phyloP scores from a whole-genome alignment of 2,888 invertebrate genomes.

The Deilephila porcellus region DNA sequence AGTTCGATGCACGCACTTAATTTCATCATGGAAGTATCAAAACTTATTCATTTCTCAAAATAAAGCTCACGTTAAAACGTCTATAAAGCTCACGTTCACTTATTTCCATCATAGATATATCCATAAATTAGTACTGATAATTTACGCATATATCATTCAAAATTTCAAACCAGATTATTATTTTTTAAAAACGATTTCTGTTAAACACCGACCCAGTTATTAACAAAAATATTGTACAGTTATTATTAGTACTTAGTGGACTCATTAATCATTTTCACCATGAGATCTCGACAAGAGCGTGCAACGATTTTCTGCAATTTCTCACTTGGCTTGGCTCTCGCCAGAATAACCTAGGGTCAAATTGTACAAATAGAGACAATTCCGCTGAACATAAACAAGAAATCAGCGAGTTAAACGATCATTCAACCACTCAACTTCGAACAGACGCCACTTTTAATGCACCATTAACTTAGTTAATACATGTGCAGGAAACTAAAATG shows the following conservation, averaged over 20 bases:
- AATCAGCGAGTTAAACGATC: constrained; percentile 25
- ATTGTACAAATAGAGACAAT: constrained; percentile 33
- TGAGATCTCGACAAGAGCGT: constrained; percentile 23
- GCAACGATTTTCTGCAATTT: constrained; percentile 41
- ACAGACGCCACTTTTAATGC: background rate
- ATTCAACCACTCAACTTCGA: constrained; percentile 22
- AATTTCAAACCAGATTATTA: background rate
- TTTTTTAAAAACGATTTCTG: too few species aligned
- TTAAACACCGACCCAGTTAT: constrained; percentile 1
- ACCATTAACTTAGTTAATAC: background rate
- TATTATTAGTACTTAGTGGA: constrained; percentile 4
- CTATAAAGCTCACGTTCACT: background rate
- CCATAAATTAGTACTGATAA: background rate
- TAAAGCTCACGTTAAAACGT: too few species aligned
- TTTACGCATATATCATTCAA: background rate
- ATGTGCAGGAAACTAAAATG: background rate
- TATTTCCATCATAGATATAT: background rate
- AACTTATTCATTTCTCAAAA: too few species aligned
- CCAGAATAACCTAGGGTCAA: constrained; percentile 35
- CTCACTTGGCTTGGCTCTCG: constrained; percentile 34
- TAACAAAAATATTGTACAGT: background rate
- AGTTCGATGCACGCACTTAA: too few species aligned
- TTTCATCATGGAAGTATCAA: too few species aligned
- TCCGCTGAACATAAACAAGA: constrained; percentile 29
- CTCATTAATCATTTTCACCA: constrained; percentile 24